These are phyloP conservation scores for Pachypanchax playfairii DNA, from an alignment of 2,113 vertebrate genomes.

Conservation along the genomic window DNA sequence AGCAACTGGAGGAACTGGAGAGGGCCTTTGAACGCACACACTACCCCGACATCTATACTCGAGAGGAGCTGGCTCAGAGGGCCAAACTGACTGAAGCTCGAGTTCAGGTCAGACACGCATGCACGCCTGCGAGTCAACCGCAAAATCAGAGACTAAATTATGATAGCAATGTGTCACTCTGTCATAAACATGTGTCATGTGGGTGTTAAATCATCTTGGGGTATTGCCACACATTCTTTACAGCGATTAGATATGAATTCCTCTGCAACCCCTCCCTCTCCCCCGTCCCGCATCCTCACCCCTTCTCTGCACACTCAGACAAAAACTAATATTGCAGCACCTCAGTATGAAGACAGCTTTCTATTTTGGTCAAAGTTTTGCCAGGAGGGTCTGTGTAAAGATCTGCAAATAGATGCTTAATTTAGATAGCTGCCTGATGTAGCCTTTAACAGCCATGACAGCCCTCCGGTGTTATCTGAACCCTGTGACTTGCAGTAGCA, in stretches of 20 bases:
- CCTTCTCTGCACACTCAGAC: slow-evolving; percentile 21
- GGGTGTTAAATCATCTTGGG: slow-evolving; percentile 44
- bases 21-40: slow-evolving; percentile 97
- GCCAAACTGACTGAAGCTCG: slow-evolving; percentile 97
- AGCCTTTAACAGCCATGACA: slow-evolving; percentile 55
- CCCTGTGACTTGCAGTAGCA: slow-evolving; percentile 45
- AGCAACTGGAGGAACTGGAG: slow-evolving; percentile 97
- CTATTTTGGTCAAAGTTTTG: slow-evolving; percentile 50
- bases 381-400: slow-evolving; percentile 35
- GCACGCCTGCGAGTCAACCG: background rate
- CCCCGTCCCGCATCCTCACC: slow-evolving; percentile 1
- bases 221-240: slow-evolving; percentile 58
- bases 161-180: slow-evolving; percentile 20
- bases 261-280: slow-evolving; percentile 8
- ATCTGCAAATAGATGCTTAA: slow-evolving; percentile 47
- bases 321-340: slow-evolving; percentile 36
- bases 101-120: slow-evolving; percentile 86
- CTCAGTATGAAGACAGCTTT: slow-evolving; percentile 38
- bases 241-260: slow-evolving; percentile 38
- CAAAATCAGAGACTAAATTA: background rate
- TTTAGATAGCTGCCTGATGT: slow-evolving; percentile 57
- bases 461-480: slow-evolving; percentile 57
- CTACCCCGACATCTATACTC: slow-evolving; percentile 97
- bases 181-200: slow-evolving; percentile 44
- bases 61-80: slow-evolving; percentile 97